These are phyloP conservation scores for Papilio polyxenes DNA, from an alignment of 1,140 invertebrate genomes.

Conservation along the genomic window DNA sequence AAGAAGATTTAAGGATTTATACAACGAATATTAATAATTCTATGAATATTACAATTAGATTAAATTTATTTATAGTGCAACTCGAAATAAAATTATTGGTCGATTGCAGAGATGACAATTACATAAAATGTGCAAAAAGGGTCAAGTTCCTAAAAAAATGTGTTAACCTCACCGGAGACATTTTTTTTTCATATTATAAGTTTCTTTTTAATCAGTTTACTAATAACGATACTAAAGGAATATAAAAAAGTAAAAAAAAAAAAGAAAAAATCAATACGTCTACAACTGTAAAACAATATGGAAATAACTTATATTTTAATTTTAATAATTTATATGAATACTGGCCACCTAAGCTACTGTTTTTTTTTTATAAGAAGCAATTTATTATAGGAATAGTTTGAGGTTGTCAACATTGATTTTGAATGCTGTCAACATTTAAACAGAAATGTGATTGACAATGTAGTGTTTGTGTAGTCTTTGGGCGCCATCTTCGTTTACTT, in stretches of 20 bases:
- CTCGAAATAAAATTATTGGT: background rate
- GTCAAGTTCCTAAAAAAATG: background rate
- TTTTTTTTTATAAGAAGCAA: background rate
- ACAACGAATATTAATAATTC: background rate
- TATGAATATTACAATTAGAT: background rate
- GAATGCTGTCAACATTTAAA: background rate
- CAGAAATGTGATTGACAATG: slow-evolving; percentile 48
- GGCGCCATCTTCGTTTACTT: slow-evolving; percentile 83
- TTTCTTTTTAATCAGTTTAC: background rate
- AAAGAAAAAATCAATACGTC: background rate
- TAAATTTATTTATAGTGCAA: slow-evolving; percentile 3
- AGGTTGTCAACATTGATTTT: slow-evolving; percentile 15
- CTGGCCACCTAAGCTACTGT: slow-evolving; percentile 12
- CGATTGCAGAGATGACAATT: slow-evolving; percentile 27
- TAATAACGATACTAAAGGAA: background rate
- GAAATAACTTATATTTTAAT: background rate
- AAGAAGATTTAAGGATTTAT: background rate
- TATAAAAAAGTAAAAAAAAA: slow-evolving; percentile 11
- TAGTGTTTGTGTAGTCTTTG: slow-evolving; percentile 63
- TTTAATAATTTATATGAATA: background rate
- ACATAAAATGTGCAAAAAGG: background rate
- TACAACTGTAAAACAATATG: background rate
- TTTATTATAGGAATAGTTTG: slow-evolving; percentile 16
- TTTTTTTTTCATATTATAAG: background rate
- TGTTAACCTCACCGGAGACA: background rate